Conservation (phyloP, 1,140 invertebrate genomes). For the Mactra quadrangularis region DNA sequence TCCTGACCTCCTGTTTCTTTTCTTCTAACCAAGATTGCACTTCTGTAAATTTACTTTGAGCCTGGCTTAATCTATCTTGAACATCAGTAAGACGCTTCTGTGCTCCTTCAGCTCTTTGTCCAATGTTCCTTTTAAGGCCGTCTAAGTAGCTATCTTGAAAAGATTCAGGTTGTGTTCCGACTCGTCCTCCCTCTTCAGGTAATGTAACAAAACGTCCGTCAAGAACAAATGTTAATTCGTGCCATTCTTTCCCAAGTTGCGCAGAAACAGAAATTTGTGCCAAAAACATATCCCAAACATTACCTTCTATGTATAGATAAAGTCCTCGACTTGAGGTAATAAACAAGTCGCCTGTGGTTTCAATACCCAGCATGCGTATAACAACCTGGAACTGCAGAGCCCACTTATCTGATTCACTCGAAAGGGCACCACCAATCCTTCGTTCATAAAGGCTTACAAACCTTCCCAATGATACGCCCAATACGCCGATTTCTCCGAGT, state of each 20-base stretch:
- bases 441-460: background rate
- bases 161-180: background rate
- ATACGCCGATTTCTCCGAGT: background rate
- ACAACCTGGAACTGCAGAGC: background rate
- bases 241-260: constrained; percentile 36
- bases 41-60: constrained; percentile 15
- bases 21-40: constrained; percentile 43
- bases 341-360: constrained; percentile 19
- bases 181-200: background rate
- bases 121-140: constrained; percentile 1
- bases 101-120: constrained; percentile 7
- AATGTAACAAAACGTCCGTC: constrained; percentile 16
- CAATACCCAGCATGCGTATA: constrained; percentile 2
- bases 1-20: constrained; percentile 16
- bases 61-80: constrained; percentile 11
- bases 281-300: constrained; percentile 54
- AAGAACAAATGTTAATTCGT: constrained; percentile 29
- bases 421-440: constrained; percentile 13
- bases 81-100: constrained; percentile 19
- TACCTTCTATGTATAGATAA: constrained; percentile 48
- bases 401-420: constrained; percentile 8
- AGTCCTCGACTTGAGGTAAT: constrained; percentile 29
- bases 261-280: constrained; percentile 36
- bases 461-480: background rate
- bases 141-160: constrained; percentile 50